Evolutionary conservation across 2,113 vertebrate genomes (phyloP).

Genomic region (Machaerirhynchus nigripectus): DNA sequence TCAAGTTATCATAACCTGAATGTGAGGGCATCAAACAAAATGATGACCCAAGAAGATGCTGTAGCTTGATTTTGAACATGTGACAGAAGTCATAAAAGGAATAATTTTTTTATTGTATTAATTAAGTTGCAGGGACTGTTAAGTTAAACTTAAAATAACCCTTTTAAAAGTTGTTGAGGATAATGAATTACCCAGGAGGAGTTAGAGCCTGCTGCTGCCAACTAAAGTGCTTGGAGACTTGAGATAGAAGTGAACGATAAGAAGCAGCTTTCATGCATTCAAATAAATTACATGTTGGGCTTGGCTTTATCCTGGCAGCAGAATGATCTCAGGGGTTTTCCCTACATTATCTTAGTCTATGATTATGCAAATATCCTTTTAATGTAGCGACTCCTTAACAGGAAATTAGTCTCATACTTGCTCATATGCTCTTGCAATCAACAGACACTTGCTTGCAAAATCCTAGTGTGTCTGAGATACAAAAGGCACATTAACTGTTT

Average conservation of each 20-base stretch:
- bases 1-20: constrained; percentile 1
- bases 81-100: constrained; percentile 13
- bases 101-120: constrained; percentile 22
- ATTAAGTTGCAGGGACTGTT: constrained; percentile 43
- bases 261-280: constrained; percentile 44
- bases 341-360: constrained; percentile 53
- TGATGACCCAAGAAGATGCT: constrained; percentile 20
- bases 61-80: constrained; percentile 10
- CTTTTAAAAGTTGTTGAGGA: constrained; percentile 50
- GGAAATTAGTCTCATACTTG: constrained; percentile 57
- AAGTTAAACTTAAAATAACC: constrained; percentile 63
- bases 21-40: neutral
- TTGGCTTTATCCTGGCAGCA: constrained; percentile 60
- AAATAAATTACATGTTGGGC: constrained; percentile 57
- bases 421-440: constrained; percentile 33
- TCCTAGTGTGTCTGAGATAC: constrained; percentile 8
- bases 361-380: constrained; percentile 68
- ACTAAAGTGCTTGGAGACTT: constrained; percentile 33
- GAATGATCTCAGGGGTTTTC: constrained; percentile 57
- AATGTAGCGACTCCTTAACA: constrained; percentile 61
- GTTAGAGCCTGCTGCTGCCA: constrained; percentile 13
- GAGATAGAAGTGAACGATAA: constrained; percentile 38
- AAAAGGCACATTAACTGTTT: constrained; percentile 22
- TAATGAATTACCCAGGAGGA: constrained; percentile 58
- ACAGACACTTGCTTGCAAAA: constrained; percentile 55